These are phyloP conservation scores for Bergia puertoricense DNA, from an alignment of 92 coral and sea anemone species.

Conservation along the genomic window DNA sequence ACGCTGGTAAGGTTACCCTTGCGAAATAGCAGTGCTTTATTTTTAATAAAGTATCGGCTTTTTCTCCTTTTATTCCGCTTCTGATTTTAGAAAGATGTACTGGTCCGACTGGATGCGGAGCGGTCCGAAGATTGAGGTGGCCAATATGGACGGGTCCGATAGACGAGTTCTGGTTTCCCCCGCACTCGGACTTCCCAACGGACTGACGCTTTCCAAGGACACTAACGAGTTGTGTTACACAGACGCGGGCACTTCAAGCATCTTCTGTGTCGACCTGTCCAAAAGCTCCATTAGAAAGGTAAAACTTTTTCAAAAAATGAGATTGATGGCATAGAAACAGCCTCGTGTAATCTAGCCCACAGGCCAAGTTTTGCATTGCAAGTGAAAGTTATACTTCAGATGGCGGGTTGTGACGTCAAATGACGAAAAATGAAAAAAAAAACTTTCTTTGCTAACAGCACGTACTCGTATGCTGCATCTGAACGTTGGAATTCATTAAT, in stretches of 20 bases:
- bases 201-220: conserved; percentile 79
- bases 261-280: conserved; percentile 81
- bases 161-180: conserved; percentile 76
- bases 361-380: too few species aligned
- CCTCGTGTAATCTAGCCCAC: too few species aligned
- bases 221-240: conserved; percentile 93
- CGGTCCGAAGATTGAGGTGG: conserved; percentile 89
- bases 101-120: conserved; percentile 98
- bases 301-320: background rate
- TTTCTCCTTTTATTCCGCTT: background rate
- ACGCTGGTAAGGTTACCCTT: background rate
- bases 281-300: conserved; percentile 44
- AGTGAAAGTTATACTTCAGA: too few species aligned
- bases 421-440: too few species aligned
- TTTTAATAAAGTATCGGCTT: background rate
- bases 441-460: too few species aligned
- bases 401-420: too few species aligned
- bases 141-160: conserved; percentile 88
- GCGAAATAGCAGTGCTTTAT: background rate
- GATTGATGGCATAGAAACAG: background rate
- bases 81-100: conserved; percentile 78
- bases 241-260: conserved; percentile 86
- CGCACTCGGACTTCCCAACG: conserved; percentile 83
- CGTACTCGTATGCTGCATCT: too few species aligned
- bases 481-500: too few species aligned